These are phyloP conservation scores for Porites lobata DNA, from an alignment of 92 coral and sea anemone genomes.

Conservation along the genomic window DNA sequence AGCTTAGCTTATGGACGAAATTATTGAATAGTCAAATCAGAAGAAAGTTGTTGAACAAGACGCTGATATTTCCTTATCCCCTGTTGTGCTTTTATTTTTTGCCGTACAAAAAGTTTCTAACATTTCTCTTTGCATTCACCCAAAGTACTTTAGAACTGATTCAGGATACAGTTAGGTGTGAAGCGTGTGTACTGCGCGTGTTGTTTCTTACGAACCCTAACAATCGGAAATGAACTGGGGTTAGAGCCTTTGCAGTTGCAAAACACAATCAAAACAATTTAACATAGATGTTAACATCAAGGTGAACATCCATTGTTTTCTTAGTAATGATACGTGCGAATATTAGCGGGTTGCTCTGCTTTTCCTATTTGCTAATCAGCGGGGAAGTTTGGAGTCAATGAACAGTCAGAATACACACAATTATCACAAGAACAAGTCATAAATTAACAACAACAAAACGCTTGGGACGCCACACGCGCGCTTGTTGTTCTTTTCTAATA, in stretches of 20 bases:
- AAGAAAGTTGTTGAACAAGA: too few species aligned
- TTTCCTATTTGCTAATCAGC: constrained; percentile 7
- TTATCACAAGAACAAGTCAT: constrained; percentile 58
- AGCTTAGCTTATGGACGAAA: background rate
- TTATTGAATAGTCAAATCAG: too few species aligned
- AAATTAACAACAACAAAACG: constrained; percentile 38
- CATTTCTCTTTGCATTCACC: too few species aligned
- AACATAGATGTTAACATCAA: background rate
- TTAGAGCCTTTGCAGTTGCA: background rate
- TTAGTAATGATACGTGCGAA: background rate
- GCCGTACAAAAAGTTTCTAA: too few species aligned
- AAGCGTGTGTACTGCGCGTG: background rate
- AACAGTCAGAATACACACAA: constrained; percentile 36
- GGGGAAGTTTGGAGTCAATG: constrained; percentile 8
- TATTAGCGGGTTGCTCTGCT: constrained; percentile 16
- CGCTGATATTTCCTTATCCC: too few species aligned
- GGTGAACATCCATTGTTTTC: constrained; percentile 21
- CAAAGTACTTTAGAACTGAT: too few species aligned
- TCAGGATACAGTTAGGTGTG: too few species aligned
- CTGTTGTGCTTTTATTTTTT: too few species aligned
- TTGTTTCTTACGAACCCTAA: background rate
- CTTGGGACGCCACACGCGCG: background rate
- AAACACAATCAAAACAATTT: background rate
- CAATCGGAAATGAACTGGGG: background rate
- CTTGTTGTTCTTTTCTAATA: constrained; percentile 46